Evolutionary conservation across 2,113 vertebrate species (phyloP).

Genomic region (Gavialis gangeticus): DNA sequence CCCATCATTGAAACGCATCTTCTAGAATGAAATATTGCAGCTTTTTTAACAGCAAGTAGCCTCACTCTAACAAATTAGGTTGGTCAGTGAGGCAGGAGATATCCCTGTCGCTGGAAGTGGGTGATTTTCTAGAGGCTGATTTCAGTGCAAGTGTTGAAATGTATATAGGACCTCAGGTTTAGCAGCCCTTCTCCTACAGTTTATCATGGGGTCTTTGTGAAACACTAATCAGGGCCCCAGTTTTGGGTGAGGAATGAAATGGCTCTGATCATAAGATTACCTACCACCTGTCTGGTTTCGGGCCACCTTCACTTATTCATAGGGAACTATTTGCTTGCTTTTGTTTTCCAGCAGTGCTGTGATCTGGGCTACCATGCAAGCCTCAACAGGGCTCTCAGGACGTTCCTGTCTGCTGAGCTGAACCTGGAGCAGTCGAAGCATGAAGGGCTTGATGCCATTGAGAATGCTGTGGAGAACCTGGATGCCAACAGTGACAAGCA

Average conservation of each 20-base stretch:
- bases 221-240: neutral
- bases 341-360: slow-evolving; percentile 90
- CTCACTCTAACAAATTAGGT: neutral
- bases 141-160: fast-evolving
- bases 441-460: slow-evolving; percentile 91
- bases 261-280: neutral
- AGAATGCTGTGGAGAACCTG: slow-evolving; percentile 93
- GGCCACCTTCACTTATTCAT: neutral
- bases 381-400: slow-evolving; percentile 93
- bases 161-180: fast-evolving
- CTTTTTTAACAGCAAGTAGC: neutral
- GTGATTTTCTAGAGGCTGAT: neutral
- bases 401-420: slow-evolving; percentile 95
- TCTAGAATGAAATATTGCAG: neutral
- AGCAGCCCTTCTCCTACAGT: neutral
- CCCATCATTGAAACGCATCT: neutral
- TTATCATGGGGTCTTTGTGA: neutral
- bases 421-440: slow-evolving; percentile 97
- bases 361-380: slow-evolving; percentile 98
- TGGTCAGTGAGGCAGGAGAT: neutral
- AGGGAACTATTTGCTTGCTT: neutral
- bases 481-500: slow-evolving; percentile 96
- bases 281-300: fast-evolving
- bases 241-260: fast-evolving
- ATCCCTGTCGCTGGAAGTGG: too few relatives aligned